Evolutionary conservation across 2,888 invertebrate species (phyloP), one percentile per base, ranked within the genome.

Genomic region (Lamproptera curius): DNA sequence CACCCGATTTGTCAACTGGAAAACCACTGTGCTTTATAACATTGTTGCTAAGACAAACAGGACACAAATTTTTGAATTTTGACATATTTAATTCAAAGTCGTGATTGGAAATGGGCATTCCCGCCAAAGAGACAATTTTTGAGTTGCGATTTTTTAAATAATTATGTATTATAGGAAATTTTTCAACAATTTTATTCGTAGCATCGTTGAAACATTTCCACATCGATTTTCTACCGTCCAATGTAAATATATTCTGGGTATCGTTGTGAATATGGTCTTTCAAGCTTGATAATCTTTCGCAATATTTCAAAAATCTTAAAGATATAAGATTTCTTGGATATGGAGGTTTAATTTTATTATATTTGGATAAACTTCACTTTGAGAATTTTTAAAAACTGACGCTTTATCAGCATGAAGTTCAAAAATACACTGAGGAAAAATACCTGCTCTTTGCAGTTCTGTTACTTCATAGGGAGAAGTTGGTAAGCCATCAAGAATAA

Each of bases 401-500:
- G 71, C 59, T 52, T 74, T 64, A 28, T 70, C 62, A 8, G 84
- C 71, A 42, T 73, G 62, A 11, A 92, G 63, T 63, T 92, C 88
- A 39, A 92, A 72, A 2, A 91, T 73, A 37, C 91, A 63, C 65
- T 87, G 81, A 0, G 92, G 92, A 49, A 89, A 85, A n/a, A 92
- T 61, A 17, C 89, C 90, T 15, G 80, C 50, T 55, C 76, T 79
- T 2, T 75, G 70, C 14, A 92, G 65, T 56, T 86, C 76, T 55
- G 76, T 73, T 9, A 88, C 78, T 66, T 91, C 90, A 35, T 74
- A 62, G n/a, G 84, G 70, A 15, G 72, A 74, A 46, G 80, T 75
- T 2, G 91, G 92, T 67, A 91, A 90, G 1, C 92, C 92, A 62
- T 92, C 92, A 44, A 91, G 78, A 10, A 93, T 68, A 61, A 88